These are phyloP conservation scores for Talpa occidentalis DNA, from an alignment of 2,113 vertebrate genomes.

Conservation along the genomic window DNA sequence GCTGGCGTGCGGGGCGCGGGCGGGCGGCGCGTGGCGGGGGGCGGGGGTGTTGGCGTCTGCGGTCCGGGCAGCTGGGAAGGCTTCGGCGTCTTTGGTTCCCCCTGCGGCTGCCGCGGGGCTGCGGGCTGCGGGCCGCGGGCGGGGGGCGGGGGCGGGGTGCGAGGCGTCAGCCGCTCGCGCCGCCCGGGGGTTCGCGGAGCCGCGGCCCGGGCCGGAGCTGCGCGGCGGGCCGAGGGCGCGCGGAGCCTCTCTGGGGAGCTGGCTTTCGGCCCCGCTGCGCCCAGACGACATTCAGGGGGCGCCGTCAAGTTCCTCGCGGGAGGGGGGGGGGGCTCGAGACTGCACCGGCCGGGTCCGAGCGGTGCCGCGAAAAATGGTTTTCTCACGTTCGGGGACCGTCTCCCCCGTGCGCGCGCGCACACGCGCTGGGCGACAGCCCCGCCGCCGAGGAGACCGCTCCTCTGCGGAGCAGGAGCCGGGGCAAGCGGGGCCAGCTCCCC, in stretches of 20 bases:
- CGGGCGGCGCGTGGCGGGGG: constrained; percentile 67
- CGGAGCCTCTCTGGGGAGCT: background rate
- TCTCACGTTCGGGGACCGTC: background rate
- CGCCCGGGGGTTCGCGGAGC: background rate
- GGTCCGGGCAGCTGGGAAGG: constrained; percentile 80
- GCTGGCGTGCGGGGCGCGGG: constrained; percentile 65
- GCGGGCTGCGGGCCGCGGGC: background rate
- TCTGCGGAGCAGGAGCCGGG: background rate
- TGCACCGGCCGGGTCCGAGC: background rate
- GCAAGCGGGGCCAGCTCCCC: background rate
- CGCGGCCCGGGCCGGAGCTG: background rate
- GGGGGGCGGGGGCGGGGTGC: background rate
- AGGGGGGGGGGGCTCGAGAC: background rate
- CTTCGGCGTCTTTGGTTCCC: constrained; percentile 81
- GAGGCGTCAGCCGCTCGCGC: background rate
- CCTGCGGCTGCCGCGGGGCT: constrained; percentile 71
- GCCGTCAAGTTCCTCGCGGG: background rate
- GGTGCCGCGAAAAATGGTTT: background rate
- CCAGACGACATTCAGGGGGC: background rate
- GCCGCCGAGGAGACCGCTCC: background rate
- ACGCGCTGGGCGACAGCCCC: background rate
- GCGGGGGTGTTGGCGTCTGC: constrained; percentile 75
- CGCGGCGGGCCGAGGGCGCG: background rate
- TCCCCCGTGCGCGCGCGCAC: background rate
- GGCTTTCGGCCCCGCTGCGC: background rate